Evolutionary conservation across 2,797 vertebrate species (phyloP), one percentile per base, ranked within the genome.

Genomic region (Pempheris klunzingeri): DNA sequence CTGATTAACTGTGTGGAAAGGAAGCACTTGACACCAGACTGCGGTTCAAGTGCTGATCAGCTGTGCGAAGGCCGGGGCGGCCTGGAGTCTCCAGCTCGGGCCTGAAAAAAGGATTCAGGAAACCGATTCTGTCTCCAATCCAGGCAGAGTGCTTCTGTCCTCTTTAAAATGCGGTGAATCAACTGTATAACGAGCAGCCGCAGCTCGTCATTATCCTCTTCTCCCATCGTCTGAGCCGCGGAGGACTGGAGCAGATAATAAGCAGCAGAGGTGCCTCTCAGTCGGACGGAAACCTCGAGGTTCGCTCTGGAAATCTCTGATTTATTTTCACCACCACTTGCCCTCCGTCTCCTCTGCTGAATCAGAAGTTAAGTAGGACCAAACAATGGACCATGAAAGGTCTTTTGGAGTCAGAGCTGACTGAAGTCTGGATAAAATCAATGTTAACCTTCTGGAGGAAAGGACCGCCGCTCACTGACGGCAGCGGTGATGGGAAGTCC

Each of bases 321-420:
- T 50, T 63, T 70, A 59, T 55, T 59, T 65, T 46, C 57, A 44
- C n/a, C 50, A 36, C 12, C 68, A 36, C 49, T 61, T 57, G 43
- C 11, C 60, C 64, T 62, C 55, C 0, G 26, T 43, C 43, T 60
- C 10, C 39, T 60, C 15, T 4, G 39, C 62, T 30, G 63, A 67
- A 34, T 60, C 60, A 64, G 10, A 53, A 47, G 77, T 30, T 67
- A 68, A 72, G 36, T 32, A 69, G 50, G 58, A 49, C 52, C 17
- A 54, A 67, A 76, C 67, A 53, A 61, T 46, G 59, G 41, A 30
- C 20, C 4, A 8, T n/a, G 32, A 77, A 65, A 73, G 36, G 77
- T 72, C 39, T 44, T 49, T 13, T 24, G 32, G 65, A 66, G 44
- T 39, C 24, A 3, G 62, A 79, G 61, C 32, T 20, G 67, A 71